These are phyloP conservation scores for Meliscaeva auricollis DNA, from an alignment of 2,888 invertebrate species.

Conservation along the genomic window DNA sequence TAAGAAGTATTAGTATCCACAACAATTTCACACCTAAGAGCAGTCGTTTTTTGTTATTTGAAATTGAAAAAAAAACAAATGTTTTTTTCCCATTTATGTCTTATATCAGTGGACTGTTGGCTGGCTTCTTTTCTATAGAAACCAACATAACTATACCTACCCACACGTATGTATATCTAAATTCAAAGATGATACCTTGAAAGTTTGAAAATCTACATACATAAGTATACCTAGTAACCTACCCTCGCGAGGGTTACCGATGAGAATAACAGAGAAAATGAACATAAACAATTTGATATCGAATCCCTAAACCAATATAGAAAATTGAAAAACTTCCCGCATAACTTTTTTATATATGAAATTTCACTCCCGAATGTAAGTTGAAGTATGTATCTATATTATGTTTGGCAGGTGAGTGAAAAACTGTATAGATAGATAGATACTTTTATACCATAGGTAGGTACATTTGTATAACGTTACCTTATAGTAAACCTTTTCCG, in stretches of 20 bases:
- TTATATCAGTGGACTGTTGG: slow-evolving; percentile 14
- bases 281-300: slow-evolving; percentile 65
- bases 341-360: slow-evolving; percentile 69
- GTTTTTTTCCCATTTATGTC: too few relatives aligned
- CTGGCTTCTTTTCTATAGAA: slow-evolving; percentile 5
- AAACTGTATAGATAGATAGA: background rate
- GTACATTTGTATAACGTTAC: slow-evolving; percentile 53
- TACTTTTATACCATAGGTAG: background rate
- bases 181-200: background rate
- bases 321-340: slow-evolving; percentile 75
- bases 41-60: too few relatives aligned
- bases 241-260: background rate
- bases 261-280: slow-evolving; percentile 8
- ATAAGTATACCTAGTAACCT: background rate
- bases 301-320: slow-evolving; percentile 73
- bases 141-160: slow-evolving; percentile 6
- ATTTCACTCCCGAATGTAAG: slow-evolving; percentile 68
- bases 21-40: too few relatives aligned
- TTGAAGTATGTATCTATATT: background rate
- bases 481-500: slow-evolving; percentile 50
- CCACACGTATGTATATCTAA: background rate
- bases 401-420: slow-evolving; percentile 25
- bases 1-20: too few relatives aligned
- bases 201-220: background rate
- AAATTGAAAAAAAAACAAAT: too few relatives aligned